These are phyloP conservation scores for Eulithis testata DNA, from an alignment of 2,888 invertebrate genomes.

Conservation along the genomic window DNA sequence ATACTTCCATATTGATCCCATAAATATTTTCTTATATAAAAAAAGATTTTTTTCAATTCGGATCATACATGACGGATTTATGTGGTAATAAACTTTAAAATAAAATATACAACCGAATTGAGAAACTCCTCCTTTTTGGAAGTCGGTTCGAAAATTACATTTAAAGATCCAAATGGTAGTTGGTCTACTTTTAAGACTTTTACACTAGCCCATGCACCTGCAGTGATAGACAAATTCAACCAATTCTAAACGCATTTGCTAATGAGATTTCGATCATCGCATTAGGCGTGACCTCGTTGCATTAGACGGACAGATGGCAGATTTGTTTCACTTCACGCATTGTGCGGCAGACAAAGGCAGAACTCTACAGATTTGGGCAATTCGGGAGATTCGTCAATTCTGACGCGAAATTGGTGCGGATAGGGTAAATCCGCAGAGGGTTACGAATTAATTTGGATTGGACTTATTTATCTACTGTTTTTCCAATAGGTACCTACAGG, in stretches of 20 bases:
- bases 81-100: no score
- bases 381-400: slow-evolving; percentile 67
- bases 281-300: slow-evolving; percentile 61
- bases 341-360: slow-evolving; percentile 41
- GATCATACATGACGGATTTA: no score
- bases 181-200: no score
- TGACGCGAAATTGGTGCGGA: slow-evolving; percentile 65
- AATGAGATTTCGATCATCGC: slow-evolving; percentile 65
- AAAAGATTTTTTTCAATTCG: no score
- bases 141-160: no score
- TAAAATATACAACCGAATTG: no score
- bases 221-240: slow-evolving; percentile 48
- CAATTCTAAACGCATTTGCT: slow-evolving; percentile 53
- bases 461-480: neutral
- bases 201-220: slow-evolving; percentile 57
- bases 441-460: slow-evolving; percentile 38
- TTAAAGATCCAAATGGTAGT: no score
- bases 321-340: slow-evolving; percentile 53
- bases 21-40: no score
- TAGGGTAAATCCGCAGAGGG: slow-evolving; percentile 54
- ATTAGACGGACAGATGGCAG: slow-evolving; percentile 59
- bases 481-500: no score
- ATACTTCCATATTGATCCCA: no score
- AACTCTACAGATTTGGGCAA: slow-evolving; percentile 47
- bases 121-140: no score